Conservation (phyloP, 2,113 vertebrate genomes). For the Coracopsis vasa region DNA sequence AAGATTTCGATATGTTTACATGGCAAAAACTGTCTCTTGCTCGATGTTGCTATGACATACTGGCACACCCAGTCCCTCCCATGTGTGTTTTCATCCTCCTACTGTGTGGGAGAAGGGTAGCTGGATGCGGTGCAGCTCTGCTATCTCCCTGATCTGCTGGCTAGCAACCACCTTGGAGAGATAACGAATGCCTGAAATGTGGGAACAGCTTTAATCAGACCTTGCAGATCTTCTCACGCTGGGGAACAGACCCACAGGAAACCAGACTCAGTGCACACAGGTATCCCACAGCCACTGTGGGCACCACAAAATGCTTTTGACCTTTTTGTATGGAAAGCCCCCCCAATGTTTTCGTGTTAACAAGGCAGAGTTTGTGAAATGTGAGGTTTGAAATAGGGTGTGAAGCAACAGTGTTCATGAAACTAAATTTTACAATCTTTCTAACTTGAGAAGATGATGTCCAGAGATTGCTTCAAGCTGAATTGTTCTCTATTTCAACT, state of each 20-base stretch:
- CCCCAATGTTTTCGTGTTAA: neutral
- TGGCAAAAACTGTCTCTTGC: neutral
- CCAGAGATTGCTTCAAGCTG: neutral
- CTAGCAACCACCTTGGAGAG: neutral
- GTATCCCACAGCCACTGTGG: neutral
- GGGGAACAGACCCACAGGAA: neutral
- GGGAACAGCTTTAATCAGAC: neutral
- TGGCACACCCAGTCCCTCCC: neutral
- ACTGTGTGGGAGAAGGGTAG: neutral
- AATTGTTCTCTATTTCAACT: neutral
- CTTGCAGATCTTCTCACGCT: neutral
- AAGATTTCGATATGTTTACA: neutral
- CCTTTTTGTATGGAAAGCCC: neutral
- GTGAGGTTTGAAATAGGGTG: neutral
- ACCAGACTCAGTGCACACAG: rapidly evolving
- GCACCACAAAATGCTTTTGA: neutral
- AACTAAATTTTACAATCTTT: neutral
- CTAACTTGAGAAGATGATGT: neutral
- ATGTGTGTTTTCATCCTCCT: neutral
- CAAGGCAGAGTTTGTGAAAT: neutral
- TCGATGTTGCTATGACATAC: neutral
- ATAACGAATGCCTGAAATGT: neutral
- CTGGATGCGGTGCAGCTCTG: neutral
- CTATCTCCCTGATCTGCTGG: neutral
- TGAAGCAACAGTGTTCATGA: rapidly evolving